Percentiles rank a stretch among this genome's conserved stretches.
Evolutionary conservation across 2,797 vertebrate genomes (phyloP).

Genomic region (Brachymystax lenok): DNA sequence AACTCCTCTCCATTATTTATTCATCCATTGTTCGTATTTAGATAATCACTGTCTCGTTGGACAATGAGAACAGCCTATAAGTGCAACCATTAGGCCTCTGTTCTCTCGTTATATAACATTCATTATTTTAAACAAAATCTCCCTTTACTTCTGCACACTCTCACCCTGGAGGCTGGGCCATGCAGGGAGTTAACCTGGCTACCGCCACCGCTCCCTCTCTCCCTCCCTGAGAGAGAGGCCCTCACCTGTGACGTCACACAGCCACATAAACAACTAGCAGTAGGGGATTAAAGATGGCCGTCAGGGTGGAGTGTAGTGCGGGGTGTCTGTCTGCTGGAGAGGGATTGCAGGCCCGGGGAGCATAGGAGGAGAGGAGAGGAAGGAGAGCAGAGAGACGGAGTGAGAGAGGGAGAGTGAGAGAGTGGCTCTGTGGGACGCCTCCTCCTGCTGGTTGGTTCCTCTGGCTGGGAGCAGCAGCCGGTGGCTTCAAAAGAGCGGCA

Average conservation of each 20-base stretch:
- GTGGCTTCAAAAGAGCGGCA: slow-evolving; percentile 76
- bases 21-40: not conserved
- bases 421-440: slow-evolving; percentile 71
- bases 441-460: slow-evolving; percentile 71
- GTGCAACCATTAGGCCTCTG: slow-evolving; percentile 71
- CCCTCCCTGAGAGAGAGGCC: not conserved
- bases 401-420: slow-evolving; percentile 32
- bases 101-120: slow-evolving; percentile 67
- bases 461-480: slow-evolving; percentile 70
- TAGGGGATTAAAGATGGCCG: slow-evolving; percentile 71
- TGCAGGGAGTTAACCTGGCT: slow-evolving; percentile 9
- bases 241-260: slow-evolving; percentile 68
- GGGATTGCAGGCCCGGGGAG: slow-evolving; percentile 76
- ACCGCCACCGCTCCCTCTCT: not conserved
- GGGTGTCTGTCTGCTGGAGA: slow-evolving; percentile 68
- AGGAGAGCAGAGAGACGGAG: slow-evolving; percentile 40
- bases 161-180: slow-evolving; percentile 64
- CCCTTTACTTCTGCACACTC: slow-evolving; percentile 49
- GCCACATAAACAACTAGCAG: slow-evolving; percentile 73
- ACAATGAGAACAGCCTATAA: slow-evolving; percentile 55
- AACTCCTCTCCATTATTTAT: slow-evolving; percentile 47
- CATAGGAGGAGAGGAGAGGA: slow-evolving; percentile 46
- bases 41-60: slow-evolving; percentile 37
- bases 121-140: slow-evolving; percentile 68
- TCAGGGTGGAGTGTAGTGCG: slow-evolving; percentile 55